These are phyloP conservation scores for Sphaerophoria rueppellii DNA, from an alignment of 2,888 invertebrate genomes.

Conservation along the genomic window DNA sequence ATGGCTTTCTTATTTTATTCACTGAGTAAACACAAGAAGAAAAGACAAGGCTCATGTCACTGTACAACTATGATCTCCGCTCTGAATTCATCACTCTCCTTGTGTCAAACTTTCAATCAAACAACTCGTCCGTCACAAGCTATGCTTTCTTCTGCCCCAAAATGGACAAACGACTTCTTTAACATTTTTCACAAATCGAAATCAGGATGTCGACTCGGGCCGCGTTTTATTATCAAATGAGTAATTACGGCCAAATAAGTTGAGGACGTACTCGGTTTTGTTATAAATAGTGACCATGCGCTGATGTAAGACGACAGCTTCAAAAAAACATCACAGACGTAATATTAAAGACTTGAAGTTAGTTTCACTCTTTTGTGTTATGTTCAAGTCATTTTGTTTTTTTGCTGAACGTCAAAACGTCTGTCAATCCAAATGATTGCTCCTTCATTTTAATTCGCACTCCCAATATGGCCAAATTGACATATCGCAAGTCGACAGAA, in stretches of 20 bases:
- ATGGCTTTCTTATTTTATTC: background rate
- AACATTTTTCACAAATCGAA: background rate
- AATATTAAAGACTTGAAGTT: background rate
- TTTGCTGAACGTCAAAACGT: slow-evolving; percentile 22
- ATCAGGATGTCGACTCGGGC: slow-evolving; percentile 29
- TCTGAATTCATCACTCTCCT: slow-evolving; percentile 12
- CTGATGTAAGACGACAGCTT: slow-evolving; percentile 7
- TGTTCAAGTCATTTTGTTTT: slow-evolving; percentile 25
- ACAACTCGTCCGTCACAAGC: slow-evolving; percentile 28
- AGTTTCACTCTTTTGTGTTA: slow-evolving; percentile 51
- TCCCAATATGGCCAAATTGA: slow-evolving; percentile 25
- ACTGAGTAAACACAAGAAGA: too few species aligned
- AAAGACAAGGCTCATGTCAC: background rate
- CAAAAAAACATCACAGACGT: background rate
- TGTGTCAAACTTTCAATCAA: slow-evolving; percentile 27
- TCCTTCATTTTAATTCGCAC: slow-evolving; percentile 11
- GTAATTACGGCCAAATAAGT: slow-evolving; percentile 43
- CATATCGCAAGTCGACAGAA: background rate
- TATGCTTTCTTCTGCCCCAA: slow-evolving; percentile 27
- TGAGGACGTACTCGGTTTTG: background rate
- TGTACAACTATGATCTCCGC: background rate
- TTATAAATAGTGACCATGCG: slow-evolving; percentile 16
- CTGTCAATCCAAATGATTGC: slow-evolving; percentile 39
- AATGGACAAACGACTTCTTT: background rate
- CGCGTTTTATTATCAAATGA: slow-evolving; percentile 13